phyloP scores from a whole-genome alignment of 2,113 vertebrate genomes.

The Rissa tridactyla region DNA sequence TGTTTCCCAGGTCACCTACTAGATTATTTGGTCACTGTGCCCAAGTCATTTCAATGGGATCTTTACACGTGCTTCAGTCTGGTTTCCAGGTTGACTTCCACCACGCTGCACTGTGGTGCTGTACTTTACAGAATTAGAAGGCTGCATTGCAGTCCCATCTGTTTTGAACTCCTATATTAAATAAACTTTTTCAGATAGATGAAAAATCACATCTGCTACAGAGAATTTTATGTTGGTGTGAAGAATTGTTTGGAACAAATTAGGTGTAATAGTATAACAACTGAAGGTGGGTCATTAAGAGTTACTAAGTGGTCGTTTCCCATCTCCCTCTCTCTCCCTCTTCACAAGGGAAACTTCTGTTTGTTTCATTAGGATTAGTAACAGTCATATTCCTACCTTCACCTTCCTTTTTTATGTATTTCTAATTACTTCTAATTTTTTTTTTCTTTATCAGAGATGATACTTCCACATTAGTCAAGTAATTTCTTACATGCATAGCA shows the following conservation, averaged over 20 bases:
- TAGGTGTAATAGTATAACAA: background rate
- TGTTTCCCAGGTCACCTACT: background rate
- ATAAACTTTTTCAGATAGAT: background rate
- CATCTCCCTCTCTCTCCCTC: background rate
- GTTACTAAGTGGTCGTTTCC: background rate
- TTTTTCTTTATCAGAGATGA: background rate
- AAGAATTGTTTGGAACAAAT: background rate
- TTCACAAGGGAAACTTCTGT: background rate
- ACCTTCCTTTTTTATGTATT: background rate
- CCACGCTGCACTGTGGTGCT: rapidly evolving
- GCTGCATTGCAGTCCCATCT: background rate
- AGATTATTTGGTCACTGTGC: background rate
- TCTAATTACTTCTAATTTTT: background rate
- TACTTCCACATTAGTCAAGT: background rate
- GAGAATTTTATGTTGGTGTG: background rate
- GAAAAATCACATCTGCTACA: background rate
- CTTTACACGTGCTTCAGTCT: background rate
- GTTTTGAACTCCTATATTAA: background rate
- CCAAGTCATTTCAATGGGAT: background rate
- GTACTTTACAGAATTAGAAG: background rate
- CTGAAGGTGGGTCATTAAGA: background rate
- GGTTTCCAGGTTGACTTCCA: background rate
- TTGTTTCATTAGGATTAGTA: background rate
- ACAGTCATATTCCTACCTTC: background rate
- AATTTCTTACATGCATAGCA: background rate